phyloP scores from a whole-genome alignment of 2,888 invertebrate genomes.

The Fragum fragum region DNA sequence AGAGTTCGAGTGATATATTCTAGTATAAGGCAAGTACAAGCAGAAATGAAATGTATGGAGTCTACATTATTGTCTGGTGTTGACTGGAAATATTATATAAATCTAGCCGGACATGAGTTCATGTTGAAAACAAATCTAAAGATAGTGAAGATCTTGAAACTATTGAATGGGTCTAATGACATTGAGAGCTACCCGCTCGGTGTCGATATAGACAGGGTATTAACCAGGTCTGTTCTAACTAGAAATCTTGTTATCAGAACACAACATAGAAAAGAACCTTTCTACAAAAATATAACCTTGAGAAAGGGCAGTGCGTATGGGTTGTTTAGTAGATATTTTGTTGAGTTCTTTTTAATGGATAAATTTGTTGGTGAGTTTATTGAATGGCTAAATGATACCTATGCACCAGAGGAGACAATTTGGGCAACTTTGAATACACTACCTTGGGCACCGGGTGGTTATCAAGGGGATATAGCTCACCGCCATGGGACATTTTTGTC shows the following conservation, averaged over 20 bases:
- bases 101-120: slow-evolving; percentile 84
- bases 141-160: slow-evolving; percentile 81
- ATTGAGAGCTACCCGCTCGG: slow-evolving; percentile 74
- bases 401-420: slow-evolving; percentile 84
- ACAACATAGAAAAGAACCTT: slow-evolving; percentile 58
- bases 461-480: slow-evolving; percentile 52
- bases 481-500: slow-evolving; percentile 61
- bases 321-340: slow-evolving; percentile 78
- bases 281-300: slow-evolving; percentile 64
- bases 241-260: slow-evolving; percentile 54
- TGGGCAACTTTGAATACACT: slow-evolving; percentile 83
- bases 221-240: slow-evolving; percentile 50
- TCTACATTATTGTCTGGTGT: slow-evolving; percentile 47
- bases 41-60: slow-evolving; percentile 74
- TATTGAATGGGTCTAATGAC: slow-evolving; percentile 84
- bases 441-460: slow-evolving; percentile 78
- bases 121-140: slow-evolving; percentile 85
- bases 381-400: slow-evolving; percentile 81
- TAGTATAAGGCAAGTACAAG: slow-evolving; percentile 65
- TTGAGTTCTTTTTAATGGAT: slow-evolving; percentile 78
- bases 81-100: slow-evolving; percentile 85
- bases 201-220: slow-evolving; percentile 50
- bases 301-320: slow-evolving; percentile 84
- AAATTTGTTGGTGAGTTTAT: slow-evolving; percentile 73
- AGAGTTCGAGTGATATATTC: slow-evolving; percentile 72